Conservation (phyloP, 2,113 vertebrate species). For the Catharus bicknelli region DNA sequence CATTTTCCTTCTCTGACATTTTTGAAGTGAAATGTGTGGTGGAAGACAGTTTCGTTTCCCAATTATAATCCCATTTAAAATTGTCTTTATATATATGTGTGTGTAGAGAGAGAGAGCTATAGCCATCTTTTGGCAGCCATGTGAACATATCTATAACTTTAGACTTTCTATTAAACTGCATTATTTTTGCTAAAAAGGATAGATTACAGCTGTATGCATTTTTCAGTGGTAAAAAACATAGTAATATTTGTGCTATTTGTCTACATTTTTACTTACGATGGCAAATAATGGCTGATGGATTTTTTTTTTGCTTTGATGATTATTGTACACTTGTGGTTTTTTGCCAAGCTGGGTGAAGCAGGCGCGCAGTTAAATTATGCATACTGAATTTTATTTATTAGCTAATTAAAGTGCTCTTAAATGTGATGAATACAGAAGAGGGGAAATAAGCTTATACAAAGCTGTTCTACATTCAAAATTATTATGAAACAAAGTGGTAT, state of each 20-base stretch:
- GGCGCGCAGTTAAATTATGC: not conserved
- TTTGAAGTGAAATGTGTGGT: not conserved
- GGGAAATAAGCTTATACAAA: not conserved
- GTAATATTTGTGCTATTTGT: not conserved
- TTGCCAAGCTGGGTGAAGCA: not conserved
- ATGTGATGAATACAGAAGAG: not conserved
- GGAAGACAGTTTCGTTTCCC: not conserved
- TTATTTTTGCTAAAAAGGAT: not conserved
- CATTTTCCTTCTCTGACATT: not conserved
- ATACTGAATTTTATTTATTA: not conserved
- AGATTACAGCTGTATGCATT: not conserved
- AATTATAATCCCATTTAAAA: not conserved
- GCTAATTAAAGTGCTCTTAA: not conserved
- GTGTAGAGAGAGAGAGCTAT: not conserved
- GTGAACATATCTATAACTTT: not conserved
- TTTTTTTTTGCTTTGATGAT: not conserved
- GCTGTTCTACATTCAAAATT: not conserved
- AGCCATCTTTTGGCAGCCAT: not conserved
- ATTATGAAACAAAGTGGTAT: not conserved
- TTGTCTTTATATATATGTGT: not conserved
- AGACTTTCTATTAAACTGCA: not conserved
- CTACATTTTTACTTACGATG: not conserved
- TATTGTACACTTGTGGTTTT: not conserved
- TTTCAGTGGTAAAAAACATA: not conserved
- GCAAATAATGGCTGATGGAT: not conserved